Evolutionary conservation across 2,888 invertebrate species (phyloP), one percentile per base, ranked within the genome.

Genomic region (Sarcophaga rosellei): DNA sequence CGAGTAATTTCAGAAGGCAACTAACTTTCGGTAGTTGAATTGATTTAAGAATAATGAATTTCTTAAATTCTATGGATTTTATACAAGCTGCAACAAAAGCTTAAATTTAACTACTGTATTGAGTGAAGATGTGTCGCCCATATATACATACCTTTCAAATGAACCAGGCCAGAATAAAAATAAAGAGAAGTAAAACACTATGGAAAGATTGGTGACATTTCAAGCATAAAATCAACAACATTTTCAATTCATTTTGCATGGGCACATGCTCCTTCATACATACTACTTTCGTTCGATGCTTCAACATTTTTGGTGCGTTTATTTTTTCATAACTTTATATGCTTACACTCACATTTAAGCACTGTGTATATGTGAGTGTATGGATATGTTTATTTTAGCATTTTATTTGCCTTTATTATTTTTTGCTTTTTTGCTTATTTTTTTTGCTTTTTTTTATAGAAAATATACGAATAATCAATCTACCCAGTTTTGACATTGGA

Each of bases 401-500:
- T 35, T 35, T 35, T 35, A 35, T 35, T 35, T 35, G 35, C 35
- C 47, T 47, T 47, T 47, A n/a, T 47, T 47, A 3, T 4, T 47
- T 47, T 47, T 47, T 15, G 3, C 3, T 12, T 53, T 53, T 53
- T 44, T 8, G 15, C 44, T 23, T 57, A 5, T 61, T 35, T 47
- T 8, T 45, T n/a, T 47, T n/a, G n/a, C n/a, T 25, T 57, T 21
- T 20, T n/a, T 66, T 57, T 70, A 81, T 59, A 57, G 68, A 70
- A 76, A 72, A 21, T 59, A 78, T 68, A 74, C 70, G 84, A 76
- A 91, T 90, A 91, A 92, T 92, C 92, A 92, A 92, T 92, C 92
- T 92, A 90, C 90, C 88, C n/a, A 87, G 88, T 87, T 89, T 86
- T 90, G 92, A 92, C 92, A 91, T 89, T 90, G 92, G 91, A 91